Evolutionary conservation across 2,888 invertebrate species (phyloP), one percentile per base, ranked within the genome.

Genomic region (Zhuqinia jingwanae): DNA sequence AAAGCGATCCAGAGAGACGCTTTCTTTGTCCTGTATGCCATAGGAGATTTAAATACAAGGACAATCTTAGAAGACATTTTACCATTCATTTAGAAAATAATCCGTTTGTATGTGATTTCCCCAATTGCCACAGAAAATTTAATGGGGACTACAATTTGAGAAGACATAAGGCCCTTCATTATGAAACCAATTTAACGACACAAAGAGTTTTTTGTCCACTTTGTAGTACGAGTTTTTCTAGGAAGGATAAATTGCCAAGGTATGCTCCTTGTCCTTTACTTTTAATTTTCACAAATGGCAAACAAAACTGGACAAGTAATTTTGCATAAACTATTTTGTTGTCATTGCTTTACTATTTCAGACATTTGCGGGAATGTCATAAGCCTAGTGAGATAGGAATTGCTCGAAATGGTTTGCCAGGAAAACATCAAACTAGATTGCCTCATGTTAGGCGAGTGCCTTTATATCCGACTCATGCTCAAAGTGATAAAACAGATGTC

Each of bases 61-160:
- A 78, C 22, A 84, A 79, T 15, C 20, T 87, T 0, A 17, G 78
- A 15, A 42, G 83, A 11, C 87, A 87, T 42, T 85, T 87, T 45
- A 68, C 60, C 42, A 30, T 85, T 2, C 87, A 87, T 36, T 30
- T 87, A 68, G 87, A 85, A 15, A 84, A 84, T 20, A 87, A 85
- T 17, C 87, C 87, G 25, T 87, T 22, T 27, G 36, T 47, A 2
- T 87, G 87, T 50, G 42, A 85, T n/a, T 79, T 85, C 50, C 79
- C 75, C 3, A 45, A 30, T 10, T 87, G 87, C 27, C 53, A 65
- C 3, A 42, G 47, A 15, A 87, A 85, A 25, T 85, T 87, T 50
- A 73, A 56, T 11, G 68, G 76, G 13, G 30, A 60, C 8, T 80
- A 87, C 22, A 75, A 87, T 47, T 68, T 87, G 2, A n/a, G 65